phyloP scores from a whole-genome alignment of 2,888 invertebrate species.

The Drosophila phalerata region DNA sequence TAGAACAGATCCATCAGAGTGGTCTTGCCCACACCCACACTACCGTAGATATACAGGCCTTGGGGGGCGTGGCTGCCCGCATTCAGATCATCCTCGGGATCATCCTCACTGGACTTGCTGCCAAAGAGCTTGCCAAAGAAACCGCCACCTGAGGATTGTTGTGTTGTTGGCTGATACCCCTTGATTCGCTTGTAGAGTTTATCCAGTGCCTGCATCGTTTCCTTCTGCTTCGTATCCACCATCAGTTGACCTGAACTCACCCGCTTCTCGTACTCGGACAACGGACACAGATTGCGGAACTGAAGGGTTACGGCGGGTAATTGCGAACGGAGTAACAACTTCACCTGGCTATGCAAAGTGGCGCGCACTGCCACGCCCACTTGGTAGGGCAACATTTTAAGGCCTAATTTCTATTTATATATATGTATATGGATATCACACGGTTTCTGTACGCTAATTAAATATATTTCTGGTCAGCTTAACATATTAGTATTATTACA shows the following conservation, averaged over 20 bases:
- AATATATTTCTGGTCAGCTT: slow-evolving; percentile 49
- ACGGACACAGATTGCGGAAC: slow-evolving; percentile 84
- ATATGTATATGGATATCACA: slow-evolving; percentile 19
- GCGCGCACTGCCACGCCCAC: slow-evolving; percentile 40
- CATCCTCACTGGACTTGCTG: slow-evolving; percentile 16
- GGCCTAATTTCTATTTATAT: slow-evolving; percentile 31
- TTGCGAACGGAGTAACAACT: slow-evolving; percentile 36
- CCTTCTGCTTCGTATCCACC: slow-evolving; percentile 91
- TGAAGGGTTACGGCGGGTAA: slow-evolving; percentile 60
- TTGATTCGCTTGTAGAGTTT: slow-evolving; percentile 87
- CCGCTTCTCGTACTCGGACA: slow-evolving; percentile 87
- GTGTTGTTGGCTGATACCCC: slow-evolving; percentile 64
- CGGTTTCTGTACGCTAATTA: slow-evolving; percentile 19
- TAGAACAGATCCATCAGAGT: slow-evolving; percentile 99
- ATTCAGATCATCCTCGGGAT: slow-evolving; percentile 60
- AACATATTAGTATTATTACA: slow-evolving; percentile 73
- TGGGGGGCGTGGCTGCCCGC: slow-evolving; percentile 73
- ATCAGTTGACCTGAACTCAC: slow-evolving; percentile 88
- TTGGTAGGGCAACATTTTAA: slow-evolving; percentile 48
- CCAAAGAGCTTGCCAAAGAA: slow-evolving; percentile 64
- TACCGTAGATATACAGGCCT: slow-evolving; percentile 95
- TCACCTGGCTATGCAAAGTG: slow-evolving; percentile 34
- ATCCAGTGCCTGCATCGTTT: slow-evolving; percentile 90
- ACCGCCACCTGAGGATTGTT: slow-evolving; percentile 36
- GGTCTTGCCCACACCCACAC: slow-evolving; percentile 98